Percentiles rank a stretch among this genome's conserved stretches.
Conservation (phyloP, 1,140 invertebrate species). For the Penaeus chinensis region DNA sequence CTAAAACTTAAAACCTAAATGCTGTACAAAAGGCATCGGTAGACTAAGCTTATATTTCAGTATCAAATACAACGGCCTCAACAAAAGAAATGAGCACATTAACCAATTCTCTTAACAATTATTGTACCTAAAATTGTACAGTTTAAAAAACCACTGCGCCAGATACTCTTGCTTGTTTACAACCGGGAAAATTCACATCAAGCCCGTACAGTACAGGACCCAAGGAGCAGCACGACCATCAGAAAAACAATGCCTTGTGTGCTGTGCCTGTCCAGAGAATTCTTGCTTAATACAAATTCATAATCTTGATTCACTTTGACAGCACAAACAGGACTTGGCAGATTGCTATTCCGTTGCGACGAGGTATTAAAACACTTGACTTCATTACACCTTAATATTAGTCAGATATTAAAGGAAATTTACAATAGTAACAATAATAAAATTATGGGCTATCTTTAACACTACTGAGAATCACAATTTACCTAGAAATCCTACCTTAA, state of each 20-base stretch:
- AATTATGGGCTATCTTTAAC: slow-evolving; percentile 64
- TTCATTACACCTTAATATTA: slow-evolving; percentile 63
- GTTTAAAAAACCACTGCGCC: slow-evolving; percentile 61
- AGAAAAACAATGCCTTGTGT: slow-evolving; percentile 35
- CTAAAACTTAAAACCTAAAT: slow-evolving; percentile 65
- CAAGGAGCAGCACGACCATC: slow-evolving; percentile 56
- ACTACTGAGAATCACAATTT: slow-evolving; percentile 64
- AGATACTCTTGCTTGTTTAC: slow-evolving; percentile 59
- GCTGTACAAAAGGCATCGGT: slow-evolving; percentile 64
- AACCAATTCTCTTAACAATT: slow-evolving; percentile 60
- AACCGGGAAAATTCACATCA: slow-evolving; percentile 61
- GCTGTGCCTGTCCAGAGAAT: no score
- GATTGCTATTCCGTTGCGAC: slow-evolving; percentile 53
- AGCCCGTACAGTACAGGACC: slow-evolving; percentile 60
- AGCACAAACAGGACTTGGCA: slow-evolving; percentile 4
- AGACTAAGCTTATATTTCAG: slow-evolving; percentile 63
- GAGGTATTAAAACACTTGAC: slow-evolving; percentile 61
- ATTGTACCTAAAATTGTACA: slow-evolving; percentile 62
- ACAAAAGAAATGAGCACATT: slow-evolving; percentile 61
- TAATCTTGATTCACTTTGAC: slow-evolving; percentile 14
- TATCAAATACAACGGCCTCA: slow-evolving; percentile 62
- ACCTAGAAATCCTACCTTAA: slow-evolving; percentile 61
- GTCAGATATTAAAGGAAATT: slow-evolving; percentile 63
- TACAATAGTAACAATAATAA: slow-evolving; percentile 64
- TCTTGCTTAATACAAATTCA: no score